These are phyloP conservation scores for Villa cingulata DNA, from an alignment of 2,888 invertebrate genomes.

Conservation along the genomic window DNA sequence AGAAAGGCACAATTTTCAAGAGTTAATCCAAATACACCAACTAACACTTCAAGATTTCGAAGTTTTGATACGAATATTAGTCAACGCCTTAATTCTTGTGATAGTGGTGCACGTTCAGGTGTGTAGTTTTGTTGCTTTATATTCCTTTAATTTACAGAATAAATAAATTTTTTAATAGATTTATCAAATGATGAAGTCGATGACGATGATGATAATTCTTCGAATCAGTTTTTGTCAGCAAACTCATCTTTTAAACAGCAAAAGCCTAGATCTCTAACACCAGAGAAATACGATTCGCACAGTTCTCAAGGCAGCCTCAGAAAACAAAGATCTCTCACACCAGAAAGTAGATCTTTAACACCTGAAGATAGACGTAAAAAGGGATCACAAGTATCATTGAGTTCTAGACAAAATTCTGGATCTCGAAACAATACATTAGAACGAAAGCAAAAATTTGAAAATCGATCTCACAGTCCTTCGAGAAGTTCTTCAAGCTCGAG, in stretches of 20 bases:
- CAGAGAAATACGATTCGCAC: constrained; percentile 32
- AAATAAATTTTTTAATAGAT: constrained; percentile 23
- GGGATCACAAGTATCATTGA: constrained; percentile 25
- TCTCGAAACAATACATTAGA: constrained; percentile 34
- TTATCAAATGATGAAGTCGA: constrained; percentile 43
- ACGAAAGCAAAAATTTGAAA: constrained; percentile 28
- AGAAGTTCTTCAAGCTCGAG: constrained; percentile 36
- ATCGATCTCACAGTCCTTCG: constrained; percentile 29
- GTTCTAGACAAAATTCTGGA: constrained; percentile 31
- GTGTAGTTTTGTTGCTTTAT: constrained; percentile 11
- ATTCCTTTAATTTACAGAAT: background rate
- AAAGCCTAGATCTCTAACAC: constrained; percentile 33
- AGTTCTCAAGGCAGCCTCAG: constrained; percentile 30
- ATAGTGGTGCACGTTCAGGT: constrained; percentile 36
- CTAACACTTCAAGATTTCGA: constrained; percentile 43
- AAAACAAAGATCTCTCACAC: constrained; percentile 34
- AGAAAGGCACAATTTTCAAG: constrained; percentile 45
- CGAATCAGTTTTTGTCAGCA: constrained; percentile 29
- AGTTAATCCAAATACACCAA: constrained; percentile 25
- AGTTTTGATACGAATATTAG: constrained; percentile 44
- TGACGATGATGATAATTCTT: constrained; percentile 38
- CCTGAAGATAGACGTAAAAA: constrained; percentile 33
- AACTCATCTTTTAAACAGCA: constrained; percentile 29
- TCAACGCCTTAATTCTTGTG: constrained; percentile 39
- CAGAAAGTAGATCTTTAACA: constrained; percentile 33